Evolutionary conservation across 2,797 vertebrate species (phyloP).

Genomic region (Falco columbarius): DNA sequence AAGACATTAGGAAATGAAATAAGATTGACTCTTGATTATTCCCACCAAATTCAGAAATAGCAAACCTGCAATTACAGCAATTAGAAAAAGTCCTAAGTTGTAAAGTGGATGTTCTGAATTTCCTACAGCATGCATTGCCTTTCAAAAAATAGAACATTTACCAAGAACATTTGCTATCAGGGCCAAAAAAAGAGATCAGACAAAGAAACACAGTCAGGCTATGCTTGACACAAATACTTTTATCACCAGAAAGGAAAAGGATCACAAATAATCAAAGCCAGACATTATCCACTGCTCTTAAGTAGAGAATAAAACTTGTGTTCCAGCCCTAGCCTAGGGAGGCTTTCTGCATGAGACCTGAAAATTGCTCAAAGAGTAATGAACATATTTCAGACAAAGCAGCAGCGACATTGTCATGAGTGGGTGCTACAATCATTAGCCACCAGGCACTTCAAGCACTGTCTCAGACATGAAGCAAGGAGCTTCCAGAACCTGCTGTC

Average conservation of each 20-base stretch:
- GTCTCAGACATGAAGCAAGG: neutral
- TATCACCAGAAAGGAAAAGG: neutral
- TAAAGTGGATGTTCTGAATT: neutral
- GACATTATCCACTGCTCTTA: neutral
- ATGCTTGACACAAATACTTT: neutral
- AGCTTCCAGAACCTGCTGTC: neutral
- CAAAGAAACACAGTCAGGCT: neutral
- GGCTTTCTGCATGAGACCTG: neutral
- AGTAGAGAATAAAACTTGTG: neutral
- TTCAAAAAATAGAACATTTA: neutral
- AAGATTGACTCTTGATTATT: neutral
- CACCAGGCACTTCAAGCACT: neutral
- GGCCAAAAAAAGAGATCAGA: neutral
- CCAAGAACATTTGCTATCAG: neutral
- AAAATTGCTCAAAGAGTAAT: neutral
- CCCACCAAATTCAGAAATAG: neutral
- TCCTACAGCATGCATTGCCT: neutral
- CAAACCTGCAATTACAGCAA: neutral
- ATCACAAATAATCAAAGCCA: conserved; percentile 12
- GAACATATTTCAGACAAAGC: neutral
- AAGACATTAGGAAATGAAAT: neutral
- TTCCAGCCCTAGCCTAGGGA: neutral
- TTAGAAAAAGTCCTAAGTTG: neutral
- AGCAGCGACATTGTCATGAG: neutral
- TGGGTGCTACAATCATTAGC: neutral